Conservation (phyloP, 2,797 vertebrate species). For the Poeciliopsis infans region DNA sequence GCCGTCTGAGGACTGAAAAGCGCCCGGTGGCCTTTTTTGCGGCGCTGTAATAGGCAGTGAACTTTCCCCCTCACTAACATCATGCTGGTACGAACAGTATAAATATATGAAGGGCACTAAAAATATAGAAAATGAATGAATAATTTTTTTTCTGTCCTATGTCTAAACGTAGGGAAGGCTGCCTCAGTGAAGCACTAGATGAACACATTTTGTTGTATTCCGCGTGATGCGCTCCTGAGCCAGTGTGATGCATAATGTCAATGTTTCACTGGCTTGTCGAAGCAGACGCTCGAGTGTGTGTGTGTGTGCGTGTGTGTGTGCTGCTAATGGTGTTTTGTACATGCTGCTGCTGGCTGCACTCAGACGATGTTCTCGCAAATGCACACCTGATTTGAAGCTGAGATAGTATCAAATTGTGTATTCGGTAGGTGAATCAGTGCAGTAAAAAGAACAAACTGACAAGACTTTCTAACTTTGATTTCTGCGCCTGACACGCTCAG, state of each 20-base stretch:
- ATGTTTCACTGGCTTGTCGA: not conserved
- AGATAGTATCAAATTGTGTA: constrained; percentile 44
- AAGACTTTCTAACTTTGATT: constrained; percentile 56
- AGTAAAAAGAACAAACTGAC: constrained; percentile 40
- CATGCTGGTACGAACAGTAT: constrained; percentile 37
- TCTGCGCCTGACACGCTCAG: constrained; percentile 21
- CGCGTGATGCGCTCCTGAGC: constrained; percentile 12
- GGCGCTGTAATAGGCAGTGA: constrained; percentile 42
- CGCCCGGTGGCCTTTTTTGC: constrained; percentile 62
- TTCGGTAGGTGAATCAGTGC: constrained; percentile 38
- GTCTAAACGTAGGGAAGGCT: constrained; percentile 15
- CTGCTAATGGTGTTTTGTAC: constrained; percentile 15
- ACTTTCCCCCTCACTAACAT: constrained; percentile 43
- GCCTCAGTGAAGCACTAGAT: constrained; percentile 8
- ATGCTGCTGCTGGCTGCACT: constrained; percentile 14
- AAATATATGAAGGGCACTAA: constrained; percentile 56
- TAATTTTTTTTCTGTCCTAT: constrained; percentile 33
- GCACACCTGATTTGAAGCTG: constrained; percentile 40
- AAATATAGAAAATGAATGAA: constrained; percentile 48
- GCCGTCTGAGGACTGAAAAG: constrained; percentile 45
- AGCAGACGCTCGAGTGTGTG: not conserved
- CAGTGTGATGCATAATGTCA: constrained; percentile 4
- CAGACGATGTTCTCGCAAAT: constrained; percentile 30
- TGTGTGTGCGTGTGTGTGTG: too few relatives aligned
- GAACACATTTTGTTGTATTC: constrained; percentile 13